Evolutionary conservation across 2,113 vertebrate species (phyloP), one percentile per base, ranked within the genome.

Genomic region (Haliaeetus leucogaster): DNA sequence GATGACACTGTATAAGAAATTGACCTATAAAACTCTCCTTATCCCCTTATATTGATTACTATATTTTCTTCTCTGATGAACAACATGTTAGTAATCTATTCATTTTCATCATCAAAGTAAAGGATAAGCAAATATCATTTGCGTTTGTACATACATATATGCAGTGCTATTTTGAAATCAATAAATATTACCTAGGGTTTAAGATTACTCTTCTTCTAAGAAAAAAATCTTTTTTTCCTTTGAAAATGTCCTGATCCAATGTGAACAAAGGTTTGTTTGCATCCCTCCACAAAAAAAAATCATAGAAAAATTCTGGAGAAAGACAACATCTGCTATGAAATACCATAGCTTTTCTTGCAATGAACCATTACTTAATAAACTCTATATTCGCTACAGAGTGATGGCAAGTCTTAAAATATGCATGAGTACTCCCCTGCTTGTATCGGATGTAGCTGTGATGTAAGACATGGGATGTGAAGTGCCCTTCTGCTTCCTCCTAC

Each of bases 241-340:
- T 78, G 21, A 89, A 84, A 84, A 78, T 74, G 10, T 47, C 15
- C 27, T 50, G 14, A 74, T 71, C 29, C 19, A 15, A 16, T 56
- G 47, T 79, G 22, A 73, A 66, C 6, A 62, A n/a, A 4, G 0
- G 3, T 20, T 83, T 65, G 1, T 43, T 58, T 62, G 10, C 5
- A 0, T 34, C 9, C 7, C 8, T 1, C 10, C 18, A 50, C 36
- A 68, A 56, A 34, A 8, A 52, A 1, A 0, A 0, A 2, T 53
- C 2, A 10, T 2, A 30, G 13, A 62, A 86, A 66, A 85, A 38
- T 12, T 70, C 45, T 71, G 25, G 9, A 47, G 23, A 65, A 82
- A 86, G 32, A 42, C 8, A 63, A 8, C 6, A 56, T 80, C 34
- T 84, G 27, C 13, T 85, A 70, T 32, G 20, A 83, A 93, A 86